Evolutionary conservation across 2,888 invertebrate species (phyloP).

Genomic region (Temnothorax unifasciatus): DNA sequence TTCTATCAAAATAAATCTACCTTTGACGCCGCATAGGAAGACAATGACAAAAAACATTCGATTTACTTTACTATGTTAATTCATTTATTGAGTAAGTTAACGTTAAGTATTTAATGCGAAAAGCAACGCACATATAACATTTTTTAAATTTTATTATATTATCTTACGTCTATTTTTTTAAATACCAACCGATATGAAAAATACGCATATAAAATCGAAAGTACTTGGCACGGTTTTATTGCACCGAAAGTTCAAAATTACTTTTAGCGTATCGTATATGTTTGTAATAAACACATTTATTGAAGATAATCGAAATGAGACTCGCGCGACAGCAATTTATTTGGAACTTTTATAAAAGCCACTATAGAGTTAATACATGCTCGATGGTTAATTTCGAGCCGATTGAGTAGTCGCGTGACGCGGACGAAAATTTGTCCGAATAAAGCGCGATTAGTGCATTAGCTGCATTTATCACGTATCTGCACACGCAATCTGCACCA

Average conservation of each 20-base stretch:
- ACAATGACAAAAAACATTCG: neutral
- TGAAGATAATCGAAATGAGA: neutral
- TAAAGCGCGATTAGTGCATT: neutral
- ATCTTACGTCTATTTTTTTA: neutral
- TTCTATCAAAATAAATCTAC: neutral
- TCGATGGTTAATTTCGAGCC: neutral
- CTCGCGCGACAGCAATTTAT: neutral
- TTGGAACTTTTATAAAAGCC: neutral
- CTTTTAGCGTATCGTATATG: neutral
- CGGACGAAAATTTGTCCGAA: slow-evolving; percentile 24
- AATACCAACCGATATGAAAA: neutral
- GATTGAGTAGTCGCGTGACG: neutral
- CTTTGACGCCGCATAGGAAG: neutral
- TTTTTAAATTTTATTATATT: neutral
- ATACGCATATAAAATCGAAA: neutral
- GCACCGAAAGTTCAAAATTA: neutral
- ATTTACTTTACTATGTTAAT: neutral
- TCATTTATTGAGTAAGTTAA: neutral
- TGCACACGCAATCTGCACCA: slow-evolving; percentile 3
- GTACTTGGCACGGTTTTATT: neutral
- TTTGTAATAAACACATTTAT: neutral
- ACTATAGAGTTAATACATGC: neutral
- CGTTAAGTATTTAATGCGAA: neutral
- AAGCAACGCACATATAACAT: neutral
- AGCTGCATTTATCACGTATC: slow-evolving; percentile 9